A percentile compares a stretch with the other conserved stretches of the same genome.
Conservation (phyloP, 2,888 invertebrate genomes). For the Malachius bipustulatus region DNA sequence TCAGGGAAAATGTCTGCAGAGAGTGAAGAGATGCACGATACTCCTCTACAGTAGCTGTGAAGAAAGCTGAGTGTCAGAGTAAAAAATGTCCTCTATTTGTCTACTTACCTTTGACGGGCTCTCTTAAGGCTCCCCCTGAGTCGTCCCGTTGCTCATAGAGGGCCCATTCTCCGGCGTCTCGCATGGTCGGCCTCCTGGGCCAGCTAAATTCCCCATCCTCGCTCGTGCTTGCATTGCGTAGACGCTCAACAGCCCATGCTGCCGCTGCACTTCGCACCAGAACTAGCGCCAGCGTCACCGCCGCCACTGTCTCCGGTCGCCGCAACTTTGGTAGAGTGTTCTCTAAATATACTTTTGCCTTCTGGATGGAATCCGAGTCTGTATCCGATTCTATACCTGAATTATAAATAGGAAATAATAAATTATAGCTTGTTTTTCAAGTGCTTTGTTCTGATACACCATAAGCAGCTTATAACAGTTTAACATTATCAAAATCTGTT, state of each 20-base stretch:
- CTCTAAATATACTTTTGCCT: slow-evolving; percentile 47
- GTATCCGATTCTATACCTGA: slow-evolving; percentile 29
- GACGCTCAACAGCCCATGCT: slow-evolving; percentile 44
- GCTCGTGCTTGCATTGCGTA: slow-evolving; percentile 49
- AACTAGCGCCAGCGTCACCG: slow-evolving; percentile 47
- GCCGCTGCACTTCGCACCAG: slow-evolving; percentile 37
- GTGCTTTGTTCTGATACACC: too few relatives aligned
- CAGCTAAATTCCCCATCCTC: slow-evolving; percentile 59
- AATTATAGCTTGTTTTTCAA: slow-evolving; percentile 5
- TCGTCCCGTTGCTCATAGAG: slow-evolving; percentile 49
- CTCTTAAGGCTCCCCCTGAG: slow-evolving; percentile 42
- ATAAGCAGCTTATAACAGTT: too few relatives aligned
- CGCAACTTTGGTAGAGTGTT: slow-evolving; percentile 43
- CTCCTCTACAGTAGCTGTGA: slow-evolving; percentile 45
- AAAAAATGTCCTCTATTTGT: slow-evolving; percentile 2
- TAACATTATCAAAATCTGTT: slow-evolving; percentile 4
- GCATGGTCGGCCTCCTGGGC: slow-evolving; percentile 43
- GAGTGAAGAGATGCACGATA: slow-evolving; percentile 52
- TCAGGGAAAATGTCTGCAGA: slow-evolving; percentile 45
- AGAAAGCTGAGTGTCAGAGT: too few relatives aligned
- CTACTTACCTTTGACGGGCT: slow-evolving; percentile 35
- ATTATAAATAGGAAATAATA: too few relatives aligned
- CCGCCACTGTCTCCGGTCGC: slow-evolving; percentile 47
- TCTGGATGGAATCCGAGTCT: slow-evolving; percentile 37
- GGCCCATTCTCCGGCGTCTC: slow-evolving; percentile 53